These are phyloP conservation scores for Illadopsis cleaveri DNA, from an alignment of 2,113 vertebrate genomes.

Conservation along the genomic window DNA sequence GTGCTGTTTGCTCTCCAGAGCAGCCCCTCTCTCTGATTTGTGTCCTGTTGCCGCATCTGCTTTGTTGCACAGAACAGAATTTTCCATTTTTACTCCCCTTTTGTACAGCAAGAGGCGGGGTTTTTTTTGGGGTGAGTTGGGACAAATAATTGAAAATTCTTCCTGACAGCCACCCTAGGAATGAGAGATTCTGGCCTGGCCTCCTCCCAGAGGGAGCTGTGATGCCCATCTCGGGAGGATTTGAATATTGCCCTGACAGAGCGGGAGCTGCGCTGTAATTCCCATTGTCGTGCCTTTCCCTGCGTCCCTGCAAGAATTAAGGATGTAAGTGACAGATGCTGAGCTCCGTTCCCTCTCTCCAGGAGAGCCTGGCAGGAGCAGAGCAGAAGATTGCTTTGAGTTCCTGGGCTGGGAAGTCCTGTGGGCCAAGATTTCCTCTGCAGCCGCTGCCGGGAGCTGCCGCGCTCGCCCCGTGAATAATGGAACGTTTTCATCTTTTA, in stretches of 20 bases:
- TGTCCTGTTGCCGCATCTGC: not conserved
- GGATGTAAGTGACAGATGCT: not conserved
- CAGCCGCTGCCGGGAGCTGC: not conserved
- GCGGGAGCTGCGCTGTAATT: not conserved
- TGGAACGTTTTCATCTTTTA: slow-evolving; percentile 74
- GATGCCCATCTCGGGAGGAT: not conserved
- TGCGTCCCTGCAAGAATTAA: not conserved
- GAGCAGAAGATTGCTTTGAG: not conserved
- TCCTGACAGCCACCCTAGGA: not conserved
- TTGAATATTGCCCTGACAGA: not conserved
- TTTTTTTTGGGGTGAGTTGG: not conserved
- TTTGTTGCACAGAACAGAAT: not conserved
- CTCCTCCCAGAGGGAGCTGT: not conserved
- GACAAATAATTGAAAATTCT: not conserved
- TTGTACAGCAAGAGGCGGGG: not conserved
- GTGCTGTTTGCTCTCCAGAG: not conserved
- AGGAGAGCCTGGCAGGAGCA: not conserved
- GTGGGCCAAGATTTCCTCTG: not conserved
- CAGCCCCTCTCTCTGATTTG: not conserved
- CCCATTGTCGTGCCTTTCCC: not conserved
- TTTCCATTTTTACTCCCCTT: not conserved
- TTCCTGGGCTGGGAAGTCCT: not conserved
- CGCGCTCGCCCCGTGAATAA: slow-evolving; percentile 66
- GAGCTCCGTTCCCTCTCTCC: not conserved
- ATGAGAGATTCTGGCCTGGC: not conserved